Percentiles rank a stretch among this genome's conserved stretches.
phyloP scores from a whole-genome alignment of 1,140 invertebrate species.

The Drosophila arawakana region DNA sequence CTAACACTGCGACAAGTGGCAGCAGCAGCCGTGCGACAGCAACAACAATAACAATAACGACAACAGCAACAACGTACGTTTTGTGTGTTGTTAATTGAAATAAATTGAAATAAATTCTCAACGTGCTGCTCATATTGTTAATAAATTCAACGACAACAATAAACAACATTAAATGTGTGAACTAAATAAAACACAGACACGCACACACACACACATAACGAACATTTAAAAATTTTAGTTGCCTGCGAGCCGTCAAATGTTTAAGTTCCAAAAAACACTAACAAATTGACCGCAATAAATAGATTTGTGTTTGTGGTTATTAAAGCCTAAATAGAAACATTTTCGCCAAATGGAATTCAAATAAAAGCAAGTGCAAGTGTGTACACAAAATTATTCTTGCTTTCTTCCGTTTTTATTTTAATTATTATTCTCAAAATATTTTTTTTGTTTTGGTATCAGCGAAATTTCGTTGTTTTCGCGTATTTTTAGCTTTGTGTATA shows the following conservation, averaged over 20 bases:
- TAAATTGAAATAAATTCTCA: constrained; percentile 82
- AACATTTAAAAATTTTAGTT: constrained; percentile 24
- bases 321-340: constrained; percentile 6
- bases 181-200: constrained; percentile 41
- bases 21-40: constrained; percentile 34
- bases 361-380: constrained; percentile 32
- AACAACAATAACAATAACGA: constrained; percentile 51
- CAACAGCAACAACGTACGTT: constrained; percentile 43
- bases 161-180: constrained; percentile 37
- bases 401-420: neutral
- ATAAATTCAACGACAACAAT: constrained; percentile 59
- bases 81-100: constrained; percentile 81
- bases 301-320: no score
- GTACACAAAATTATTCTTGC: neutral
- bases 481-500: constrained; percentile 34
- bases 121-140: constrained; percentile 77
- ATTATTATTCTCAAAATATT: constrained; percentile 10
- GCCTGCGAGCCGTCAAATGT: constrained; percentile 22
- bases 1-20: constrained; percentile 68
- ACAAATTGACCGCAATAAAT: neutral
- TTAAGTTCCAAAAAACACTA: neutral
- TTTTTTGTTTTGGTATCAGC: constrained; percentile 32
- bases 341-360: constrained; percentile 22
- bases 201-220: constrained; percentile 6
- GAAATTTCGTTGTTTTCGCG: constrained; percentile 18